Evolutionary conservation across 2,113 vertebrate species (phyloP), one percentile per base, ranked within the genome.

Genomic region (Gnathonemus echidnorhynchus): DNA sequence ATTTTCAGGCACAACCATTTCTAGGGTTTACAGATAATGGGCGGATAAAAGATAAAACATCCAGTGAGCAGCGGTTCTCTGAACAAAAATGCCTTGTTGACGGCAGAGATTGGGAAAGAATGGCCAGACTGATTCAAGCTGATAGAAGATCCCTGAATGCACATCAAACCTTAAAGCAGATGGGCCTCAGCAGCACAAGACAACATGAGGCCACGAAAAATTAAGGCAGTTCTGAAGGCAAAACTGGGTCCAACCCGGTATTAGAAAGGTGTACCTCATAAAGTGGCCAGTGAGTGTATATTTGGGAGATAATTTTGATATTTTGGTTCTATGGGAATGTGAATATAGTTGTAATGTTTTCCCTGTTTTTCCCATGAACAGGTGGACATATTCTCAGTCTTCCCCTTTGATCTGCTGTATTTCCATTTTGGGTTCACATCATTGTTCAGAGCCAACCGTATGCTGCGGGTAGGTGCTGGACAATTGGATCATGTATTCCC

Each of bases 321-420:
- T 19, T 84, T 42, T 46, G 42, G 19, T 24, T 85, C 83, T 85
- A 24, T 50, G 85, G 46, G 10, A 87, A 87, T 27, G 49, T 11
- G 27, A 1, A 31, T 6, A 50, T 5, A 49, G 11, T 49, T 80
- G 13, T 80, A 42, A 80, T 42, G 74, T 80, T 80, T 35, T 80
- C 13, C 74, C 15, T 27, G 9, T 85, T 48, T n/a, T 39, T 8
- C 17, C 39, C 19, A 17, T 95, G 91, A 91, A 94, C 95, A 99
- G 98, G 13, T 93, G 5, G 98, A 98, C 89, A 17, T 96, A 8
- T 0, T 96, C 53, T 96, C 96, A 10, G 1, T 97, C 86, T 17
- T 98, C 15, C 98, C 98, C 0, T 95, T 97, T 58, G 98, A 99
- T 77, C 46, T 98, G 92, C 94, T 98, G 46, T 98, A 95, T 87